phyloP scores from a whole-genome alignment of 2,113 vertebrate genomes.

The Onychostruthus taczanowskii region DNA sequence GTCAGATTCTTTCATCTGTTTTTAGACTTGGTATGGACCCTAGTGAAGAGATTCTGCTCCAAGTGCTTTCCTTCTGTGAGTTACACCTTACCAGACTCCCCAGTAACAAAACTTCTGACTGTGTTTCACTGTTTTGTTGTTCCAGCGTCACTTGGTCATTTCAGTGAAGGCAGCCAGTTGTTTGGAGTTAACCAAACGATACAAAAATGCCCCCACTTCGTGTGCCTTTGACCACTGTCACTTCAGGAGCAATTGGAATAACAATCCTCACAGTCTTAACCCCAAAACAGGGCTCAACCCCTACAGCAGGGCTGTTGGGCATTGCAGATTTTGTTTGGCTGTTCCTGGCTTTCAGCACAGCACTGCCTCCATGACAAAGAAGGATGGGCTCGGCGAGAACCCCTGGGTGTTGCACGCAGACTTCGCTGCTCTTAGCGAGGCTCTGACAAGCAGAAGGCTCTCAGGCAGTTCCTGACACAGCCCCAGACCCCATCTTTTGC shows the following conservation, averaged over 20 bases:
- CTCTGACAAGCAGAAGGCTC: constrained; percentile 32
- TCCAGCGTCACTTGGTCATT: neutral
- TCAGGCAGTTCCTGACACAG: constrained; percentile 37
- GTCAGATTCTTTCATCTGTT: neutral
- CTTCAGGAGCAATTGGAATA: neutral
- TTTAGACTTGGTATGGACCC: neutral
- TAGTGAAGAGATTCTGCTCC: neutral
- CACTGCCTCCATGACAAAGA: neutral
- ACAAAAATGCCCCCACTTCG: neutral
- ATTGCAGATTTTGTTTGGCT: neutral
- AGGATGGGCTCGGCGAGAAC: neutral
- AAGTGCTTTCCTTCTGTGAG: neutral
- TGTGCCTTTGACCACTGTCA: neutral
- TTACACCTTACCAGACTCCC: neutral
- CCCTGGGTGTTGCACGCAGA: neutral
- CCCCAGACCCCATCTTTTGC: constrained; percentile 46
- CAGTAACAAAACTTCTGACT: neutral
- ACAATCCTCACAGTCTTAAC: neutral
- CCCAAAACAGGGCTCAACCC: neutral
- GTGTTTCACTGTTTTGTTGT: neutral
- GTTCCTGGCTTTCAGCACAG: neutral
- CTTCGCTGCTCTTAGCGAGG: neutral
- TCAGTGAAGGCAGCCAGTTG: neutral
- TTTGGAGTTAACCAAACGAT: neutral
- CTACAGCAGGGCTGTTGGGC: no score